These are phyloP conservation scores for Perognathus longimembris DNA, from an alignment of 2,113 vertebrate species.

Conservation along the genomic window DNA sequence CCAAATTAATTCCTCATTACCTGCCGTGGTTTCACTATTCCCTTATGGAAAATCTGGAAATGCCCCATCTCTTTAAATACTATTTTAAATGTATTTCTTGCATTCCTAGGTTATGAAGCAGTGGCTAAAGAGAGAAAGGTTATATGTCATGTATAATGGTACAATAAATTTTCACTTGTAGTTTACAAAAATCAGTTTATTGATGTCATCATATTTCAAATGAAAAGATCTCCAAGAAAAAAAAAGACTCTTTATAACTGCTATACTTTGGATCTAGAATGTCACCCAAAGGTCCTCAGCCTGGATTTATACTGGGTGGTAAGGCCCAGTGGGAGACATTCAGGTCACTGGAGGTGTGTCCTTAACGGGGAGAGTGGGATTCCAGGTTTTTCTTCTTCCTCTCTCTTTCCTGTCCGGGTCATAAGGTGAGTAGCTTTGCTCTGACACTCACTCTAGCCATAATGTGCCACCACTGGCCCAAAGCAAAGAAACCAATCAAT, in stretches of 20 bases:
- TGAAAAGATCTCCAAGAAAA: constrained; percentile 23
- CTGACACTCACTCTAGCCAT: neutral
- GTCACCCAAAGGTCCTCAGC: neutral
- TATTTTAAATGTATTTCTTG: constrained; percentile 25
- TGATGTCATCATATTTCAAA: constrained; percentile 20
- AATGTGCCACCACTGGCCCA: neutral
- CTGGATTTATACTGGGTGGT: neutral
- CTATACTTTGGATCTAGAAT: neutral
- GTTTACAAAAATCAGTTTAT: constrained; percentile 30
- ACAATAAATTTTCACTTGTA: neutral
- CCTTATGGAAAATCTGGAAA: constrained; percentile 48
- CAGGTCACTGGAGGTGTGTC: neutral
- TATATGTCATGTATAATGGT: neutral
- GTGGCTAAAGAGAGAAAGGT: neutral
- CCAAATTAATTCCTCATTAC: constrained; percentile 79
- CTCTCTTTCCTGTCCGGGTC: neutral
- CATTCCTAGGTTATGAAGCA: neutral
- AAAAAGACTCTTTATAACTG: neutral
- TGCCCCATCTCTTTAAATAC: constrained; percentile 36
- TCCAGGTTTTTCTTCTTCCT: neutral
- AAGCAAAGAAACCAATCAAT: neutral
- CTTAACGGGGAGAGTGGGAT: neutral
- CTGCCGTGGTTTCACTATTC: constrained; percentile 72
- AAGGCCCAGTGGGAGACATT: neutral
- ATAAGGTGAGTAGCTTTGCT: neutral